phyloP scores from a whole-genome alignment of 1,140 invertebrate genomes.

The Hylyphantes graminicola region DNA sequence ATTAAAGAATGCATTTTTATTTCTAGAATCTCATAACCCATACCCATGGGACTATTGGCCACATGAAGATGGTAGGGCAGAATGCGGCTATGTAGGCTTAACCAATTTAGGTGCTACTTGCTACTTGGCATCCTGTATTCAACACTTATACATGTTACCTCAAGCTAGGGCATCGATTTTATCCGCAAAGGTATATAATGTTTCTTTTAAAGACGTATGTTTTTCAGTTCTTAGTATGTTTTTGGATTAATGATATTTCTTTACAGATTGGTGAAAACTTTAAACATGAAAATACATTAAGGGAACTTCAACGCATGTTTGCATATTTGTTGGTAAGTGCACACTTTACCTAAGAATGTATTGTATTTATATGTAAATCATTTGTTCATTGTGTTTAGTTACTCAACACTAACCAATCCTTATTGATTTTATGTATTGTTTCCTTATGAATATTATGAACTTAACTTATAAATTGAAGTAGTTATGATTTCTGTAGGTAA shows the following conservation, averaged over 20 bases:
- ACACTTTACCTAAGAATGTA: too few species aligned
- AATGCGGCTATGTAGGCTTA: constrained; percentile 93
- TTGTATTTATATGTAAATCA: too few species aligned
- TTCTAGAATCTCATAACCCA: constrained; percentile 79
- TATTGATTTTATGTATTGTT: too few species aligned
- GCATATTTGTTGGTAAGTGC: constrained; percentile 83
- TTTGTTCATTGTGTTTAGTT: too few species aligned
- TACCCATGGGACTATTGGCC: constrained; percentile 99
- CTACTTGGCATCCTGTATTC: constrained; percentile 97
- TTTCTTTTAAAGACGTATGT: too few species aligned
- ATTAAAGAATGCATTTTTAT: neutral
- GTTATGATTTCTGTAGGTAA: neutral
- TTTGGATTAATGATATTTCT: constrained; percentile 10
- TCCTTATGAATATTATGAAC: too few species aligned
- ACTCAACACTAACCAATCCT: too few species aligned
- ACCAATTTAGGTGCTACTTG: constrained; percentile 96
- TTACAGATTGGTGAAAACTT: constrained; percentile 71
- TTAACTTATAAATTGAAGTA: neutral
- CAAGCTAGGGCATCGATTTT: constrained; percentile 86
- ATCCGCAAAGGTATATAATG: constrained; percentile 68
- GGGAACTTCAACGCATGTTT: constrained; percentile 94
- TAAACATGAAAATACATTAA: constrained; percentile 84
- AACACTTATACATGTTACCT: constrained; percentile 97
- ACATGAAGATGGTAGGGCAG: constrained; percentile 90
- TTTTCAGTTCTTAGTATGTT: neutral